A percentile compares a stretch with the other conserved stretches of the same genome.
Conservation (phyloP, 1,140 invertebrate genomes). For the Venturia canescens region DNA sequence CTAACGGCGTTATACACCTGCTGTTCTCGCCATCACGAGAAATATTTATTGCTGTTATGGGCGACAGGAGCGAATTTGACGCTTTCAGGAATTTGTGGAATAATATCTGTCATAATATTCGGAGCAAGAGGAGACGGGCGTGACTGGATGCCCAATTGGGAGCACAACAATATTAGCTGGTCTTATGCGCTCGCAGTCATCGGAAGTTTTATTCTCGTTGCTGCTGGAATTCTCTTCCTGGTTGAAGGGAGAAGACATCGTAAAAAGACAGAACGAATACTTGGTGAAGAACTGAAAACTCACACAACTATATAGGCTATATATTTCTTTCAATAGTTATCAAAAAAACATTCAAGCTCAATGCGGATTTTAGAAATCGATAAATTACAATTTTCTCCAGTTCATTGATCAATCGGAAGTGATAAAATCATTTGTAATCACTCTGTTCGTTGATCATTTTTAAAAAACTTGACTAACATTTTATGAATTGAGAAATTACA, state of each 20-base stretch:
- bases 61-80: slow-evolving; percentile 85
- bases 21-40: slow-evolving; percentile 87
- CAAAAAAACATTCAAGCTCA: too few relatives aligned
- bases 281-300: slow-evolving; percentile 72
- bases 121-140: slow-evolving; percentile 92
- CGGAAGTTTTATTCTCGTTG: slow-evolving; percentile 84
- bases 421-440: too few relatives aligned
- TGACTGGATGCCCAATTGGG: slow-evolving; percentile 98
- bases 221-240: slow-evolving; percentile 87
- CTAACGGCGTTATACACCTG: slow-evolving; percentile 85
- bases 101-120: slow-evolving; percentile 87
- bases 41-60: slow-evolving; percentile 85
- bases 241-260: slow-evolving; percentile 88
- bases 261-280: slow-evolving; percentile 82
- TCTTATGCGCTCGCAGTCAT: slow-evolving; percentile 92
- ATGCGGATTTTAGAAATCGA: too few relatives aligned
- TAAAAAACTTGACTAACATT: too few relatives aligned
- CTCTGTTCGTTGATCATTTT: too few relatives aligned
- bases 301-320: slow-evolving; percentile 70
- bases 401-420: too few relatives aligned
- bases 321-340: neutral
- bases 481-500: too few relatives aligned
- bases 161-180: slow-evolving; percentile 97
- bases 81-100: slow-evolving; percentile 85
- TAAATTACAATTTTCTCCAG: too few relatives aligned